Evolutionary conservation across 2,888 invertebrate species (phyloP), one percentile per base, ranked within the genome.

Genomic region (Habroteleia sp.): DNA sequence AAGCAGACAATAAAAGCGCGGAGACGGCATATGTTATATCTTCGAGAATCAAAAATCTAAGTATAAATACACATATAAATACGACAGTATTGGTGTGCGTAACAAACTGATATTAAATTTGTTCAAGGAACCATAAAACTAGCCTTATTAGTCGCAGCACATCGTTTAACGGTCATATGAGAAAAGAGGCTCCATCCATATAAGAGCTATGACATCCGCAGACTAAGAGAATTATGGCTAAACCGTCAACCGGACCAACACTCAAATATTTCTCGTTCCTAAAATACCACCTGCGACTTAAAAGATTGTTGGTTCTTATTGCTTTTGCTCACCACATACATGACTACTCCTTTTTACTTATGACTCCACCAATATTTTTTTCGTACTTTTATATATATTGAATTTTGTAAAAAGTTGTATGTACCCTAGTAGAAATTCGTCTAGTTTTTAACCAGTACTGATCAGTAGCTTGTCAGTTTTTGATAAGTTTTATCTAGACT

Each of bases 71-170:
- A 60, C 46, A 46, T 66, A 66, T 66, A 71, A 62, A 54, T 69
- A 16, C 35, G 29, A 8, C 17, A 11, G 56, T 37, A 46, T 71
- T 35, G 35, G 63, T 63, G 65, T 54, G 41, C 20, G 71, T 71
- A 41, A 62, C 74, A 35, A 74, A 48, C 65, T 46, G 68, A 74
- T 74, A 74, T 69, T 74, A 74, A 69, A 66, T 77, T 74, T 74
- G 74, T 71, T 71, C 77, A 35, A 54, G 56, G 62, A 46, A 71
- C 71, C 71, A 74, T 77, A 74, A 77, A 77, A 66, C 74, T 74
- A 66, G 71, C 74, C 77, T 71, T 76, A 76, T 76, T 73, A 73
- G 76, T 73, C 68, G 73, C 41, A 54, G 72, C 69, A 76, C 76
- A 69, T 65, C 65, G 69, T 69, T 76, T 73, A 74, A 74, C 58